These are phyloP conservation scores for Philypnodon macrostomus DNA, from an alignment of 2,797 vertebrate genomes.

Conservation along the genomic window DNA sequence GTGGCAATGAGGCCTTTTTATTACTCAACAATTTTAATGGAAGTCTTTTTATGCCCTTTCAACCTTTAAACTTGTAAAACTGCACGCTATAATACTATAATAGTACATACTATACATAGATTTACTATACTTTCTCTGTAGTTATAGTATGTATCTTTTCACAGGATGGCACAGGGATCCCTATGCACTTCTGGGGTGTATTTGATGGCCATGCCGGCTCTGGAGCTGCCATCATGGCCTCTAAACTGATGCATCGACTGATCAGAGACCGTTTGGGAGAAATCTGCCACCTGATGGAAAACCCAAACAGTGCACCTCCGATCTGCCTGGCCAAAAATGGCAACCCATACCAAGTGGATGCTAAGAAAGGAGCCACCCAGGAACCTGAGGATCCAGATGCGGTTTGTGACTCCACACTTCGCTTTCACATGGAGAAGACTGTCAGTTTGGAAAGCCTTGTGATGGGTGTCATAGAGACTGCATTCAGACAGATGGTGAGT, in stretches of 20 bases:
- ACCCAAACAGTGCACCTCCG: conserved; percentile 79
- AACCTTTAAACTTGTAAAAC: not conserved
- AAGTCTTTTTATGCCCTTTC: not conserved
- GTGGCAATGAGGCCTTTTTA: conserved; percentile 18
- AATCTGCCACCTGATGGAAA: conserved; percentile 88
- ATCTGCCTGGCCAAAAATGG: conserved; percentile 81
- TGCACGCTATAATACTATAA: too few species aligned
- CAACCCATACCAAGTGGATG: conserved; percentile 61
- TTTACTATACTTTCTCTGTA: not conserved
- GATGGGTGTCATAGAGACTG: conserved; percentile 93
- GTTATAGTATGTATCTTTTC: not conserved
- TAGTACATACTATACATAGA: too few species aligned
- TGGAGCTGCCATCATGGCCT: conserved; percentile 90
- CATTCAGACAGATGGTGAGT: conserved; percentile 93
- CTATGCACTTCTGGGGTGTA: conserved; percentile 92
- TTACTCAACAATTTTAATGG: conserved; percentile 6
- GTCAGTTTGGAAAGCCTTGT: conserved; percentile 90
- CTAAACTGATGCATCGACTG: conserved; percentile 87
- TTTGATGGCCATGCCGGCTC: conserved; percentile 95
- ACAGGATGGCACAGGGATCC: conserved; percentile 83
- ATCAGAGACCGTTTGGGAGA: conserved; percentile 89
- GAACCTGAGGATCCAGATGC: conserved; percentile 71
- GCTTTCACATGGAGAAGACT: conserved; percentile 91
- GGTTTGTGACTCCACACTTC: conserved; percentile 70
- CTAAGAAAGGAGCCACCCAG: conserved; percentile 57